Conservation (phyloP, 2,113 vertebrate species). For the Propithecus coquereli region DNA sequence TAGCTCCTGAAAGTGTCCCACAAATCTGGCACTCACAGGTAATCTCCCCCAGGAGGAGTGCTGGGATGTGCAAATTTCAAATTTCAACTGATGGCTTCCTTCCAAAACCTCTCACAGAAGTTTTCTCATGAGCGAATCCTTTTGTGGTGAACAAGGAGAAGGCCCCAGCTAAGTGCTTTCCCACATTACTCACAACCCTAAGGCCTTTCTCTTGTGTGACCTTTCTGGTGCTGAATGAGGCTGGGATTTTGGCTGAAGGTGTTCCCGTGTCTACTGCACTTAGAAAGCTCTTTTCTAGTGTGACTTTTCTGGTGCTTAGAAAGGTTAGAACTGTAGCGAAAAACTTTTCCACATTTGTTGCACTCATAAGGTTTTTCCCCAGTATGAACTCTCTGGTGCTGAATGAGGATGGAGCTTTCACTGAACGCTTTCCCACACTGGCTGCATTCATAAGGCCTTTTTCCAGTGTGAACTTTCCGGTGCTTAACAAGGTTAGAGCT, state of each 20-base stretch:
- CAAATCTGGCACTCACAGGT: background rate
- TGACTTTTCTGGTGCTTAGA: constrained; percentile 51
- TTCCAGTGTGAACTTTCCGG: constrained; percentile 31
- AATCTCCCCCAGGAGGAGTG: background rate
- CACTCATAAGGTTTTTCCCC: constrained; percentile 44
- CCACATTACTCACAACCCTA: constrained; percentile 80
- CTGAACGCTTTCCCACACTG: constrained; percentile 46
- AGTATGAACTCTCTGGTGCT: constrained; percentile 48
- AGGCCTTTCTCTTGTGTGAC: constrained; percentile 48
- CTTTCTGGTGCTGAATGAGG: background rate
- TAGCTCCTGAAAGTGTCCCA: background rate
- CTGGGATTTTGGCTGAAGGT: background rate
- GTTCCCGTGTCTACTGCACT: background rate
- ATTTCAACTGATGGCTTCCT: constrained; percentile 32
- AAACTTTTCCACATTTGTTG: constrained; percentile 43
- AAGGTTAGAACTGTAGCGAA: constrained; percentile 28
- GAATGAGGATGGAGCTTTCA: background rate
- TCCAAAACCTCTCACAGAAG: constrained; percentile 80
- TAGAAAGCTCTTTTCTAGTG: background rate
- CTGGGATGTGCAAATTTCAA: background rate
- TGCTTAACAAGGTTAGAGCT: constrained; percentile 56
- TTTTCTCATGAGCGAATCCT: constrained; percentile 85
- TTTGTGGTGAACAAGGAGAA: constrained; percentile 83
- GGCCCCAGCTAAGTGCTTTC: constrained; percentile 82
- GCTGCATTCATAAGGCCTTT: constrained; percentile 31